Evolutionary conservation across 2,888 invertebrate genomes (phyloP), one percentile per base, ranked within the genome.

Genomic region (Polydrusus pterygomalis): DNA sequence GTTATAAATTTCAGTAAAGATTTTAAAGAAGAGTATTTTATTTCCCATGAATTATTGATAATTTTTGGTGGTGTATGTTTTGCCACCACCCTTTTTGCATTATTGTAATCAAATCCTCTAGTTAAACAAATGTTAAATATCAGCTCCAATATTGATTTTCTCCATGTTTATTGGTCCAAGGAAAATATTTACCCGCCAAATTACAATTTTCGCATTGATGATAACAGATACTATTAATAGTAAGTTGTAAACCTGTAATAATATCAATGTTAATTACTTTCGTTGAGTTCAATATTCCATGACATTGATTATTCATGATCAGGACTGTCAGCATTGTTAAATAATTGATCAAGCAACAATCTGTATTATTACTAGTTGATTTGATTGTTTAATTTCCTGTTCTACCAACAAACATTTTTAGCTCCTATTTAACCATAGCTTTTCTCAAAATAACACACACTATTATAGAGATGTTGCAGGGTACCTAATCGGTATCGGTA

Each of bases 161-260:
- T 51, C 7, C 18, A 17, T 56, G 34, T 25, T 56, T 30, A 56
- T 34, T 56, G n/a, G 56, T 34, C 10, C 15, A 56, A 34, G 7
- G 13, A 34, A 56, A 56, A 15, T 34, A 56, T 34, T 56, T 34
- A 56, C 25, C 15, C 9, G 34, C n/a, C 13, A 56, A 34, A 34
- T 56, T 10, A 15, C 15, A 25, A 13, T 56, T 56, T 56, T 56
- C 30, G 34, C 56, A n/a, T 15, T 56, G 34, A 56, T 56, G 34
- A 34, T 34, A 34, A 34, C 9, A 60, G 38, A 38, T 60, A 60
- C 58, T 60, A 60, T 60, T 60, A 38, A 60, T 60, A 60, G 38
- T 60, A 58, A 15, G 38, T 60, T 60, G 58, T 60, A 38, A 51
- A 17, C 25, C 11, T 25, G 54, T 25, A 25, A 34, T 6, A 25